Evolutionary conservation across 2,113 vertebrate species (phyloP).

Genomic region (Antennarius striatus): DNA sequence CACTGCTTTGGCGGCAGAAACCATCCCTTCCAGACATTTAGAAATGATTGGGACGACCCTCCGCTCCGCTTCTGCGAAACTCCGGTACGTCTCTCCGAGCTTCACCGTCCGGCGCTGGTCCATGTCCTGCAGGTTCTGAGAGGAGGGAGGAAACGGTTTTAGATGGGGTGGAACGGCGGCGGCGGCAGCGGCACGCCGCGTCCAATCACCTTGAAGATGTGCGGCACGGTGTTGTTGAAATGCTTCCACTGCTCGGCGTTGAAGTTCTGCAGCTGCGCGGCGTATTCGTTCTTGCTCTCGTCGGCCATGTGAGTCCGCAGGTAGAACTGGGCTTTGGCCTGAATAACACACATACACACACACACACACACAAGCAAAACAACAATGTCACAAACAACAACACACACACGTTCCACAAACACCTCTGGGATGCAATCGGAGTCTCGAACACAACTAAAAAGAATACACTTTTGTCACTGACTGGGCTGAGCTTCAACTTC

Average conservation of each 20-base stretch:
- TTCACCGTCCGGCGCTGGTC: constrained; percentile 94
- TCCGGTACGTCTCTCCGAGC: constrained; percentile 93
- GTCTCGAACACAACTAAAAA: too few relatives aligned
- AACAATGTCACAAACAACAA: not conserved
- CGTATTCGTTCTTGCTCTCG: constrained; percentile 98
- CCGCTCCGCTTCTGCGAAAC: constrained; percentile 94
- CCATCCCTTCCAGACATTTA: constrained; percentile 98
- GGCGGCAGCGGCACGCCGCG: too few relatives aligned
- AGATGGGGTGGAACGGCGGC: too few relatives aligned
- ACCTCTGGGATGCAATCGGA: too few relatives aligned
- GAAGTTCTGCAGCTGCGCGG: constrained; percentile 95
- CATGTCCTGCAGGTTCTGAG: constrained; percentile 97
- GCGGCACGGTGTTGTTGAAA: constrained; percentile 93
- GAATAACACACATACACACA: not conserved
- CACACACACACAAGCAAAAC: not conserved
- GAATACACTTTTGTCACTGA: not conserved
- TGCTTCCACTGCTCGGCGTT: constrained; percentile 97
- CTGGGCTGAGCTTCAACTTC: constrained; percentile 14
- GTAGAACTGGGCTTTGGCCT: constrained; percentile 96
- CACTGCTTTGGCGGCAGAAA: constrained; percentile 94
- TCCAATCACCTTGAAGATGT: constrained; percentile 92
- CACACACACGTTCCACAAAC: not conserved
- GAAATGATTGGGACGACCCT: constrained; percentile 95
- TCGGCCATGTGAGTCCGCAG: constrained; percentile 93
- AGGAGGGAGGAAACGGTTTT: constrained; percentile 11